Base-by-base conservation (phyloP, 92 coral and sea anemone species). In the Palythoa caribaeorum region DNA sequence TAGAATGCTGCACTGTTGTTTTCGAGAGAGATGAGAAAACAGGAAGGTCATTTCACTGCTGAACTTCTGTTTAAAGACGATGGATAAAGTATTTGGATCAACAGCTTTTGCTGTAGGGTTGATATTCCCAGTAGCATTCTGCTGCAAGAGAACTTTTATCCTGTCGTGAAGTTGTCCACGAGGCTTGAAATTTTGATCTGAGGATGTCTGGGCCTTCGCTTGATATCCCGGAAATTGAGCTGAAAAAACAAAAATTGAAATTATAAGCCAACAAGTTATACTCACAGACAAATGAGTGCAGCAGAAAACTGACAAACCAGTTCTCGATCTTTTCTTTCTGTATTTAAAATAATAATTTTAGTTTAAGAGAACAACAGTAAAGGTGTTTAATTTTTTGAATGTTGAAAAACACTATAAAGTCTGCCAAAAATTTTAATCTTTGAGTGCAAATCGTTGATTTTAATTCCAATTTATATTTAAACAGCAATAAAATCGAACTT, bases 21-120 rank as follows among this genome's bases (percentile, higher is more conserved):
- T 39, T 63, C 86, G 79, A 9, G 93, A 92, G 35, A 93, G 94
- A 81, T 50, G 60, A 9, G 87, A 80, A 28, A 93, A 93, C 75
- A 95, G 73, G n/a, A 38, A 47, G 15, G 71, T 68, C 92, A 95
- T 93, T 88, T 95, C 98, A 9, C 50, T 86, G 75, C 87, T 87
- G 71, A 95, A 93, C 73, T 80, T 85, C 71, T 76, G 65, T 21
- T 16, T 38, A 21, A 94, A 92, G 21, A 87, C 60, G 52, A 16
- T 21, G 19, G 86, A 66, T 16, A 51, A 44, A 39, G 14, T 28
- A 5, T 44, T 47, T 20, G 86, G 40, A 66, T 21, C 62, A 65
- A 35, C 40, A 35, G 44, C 5, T 3, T 2, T 7, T 9, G 63
- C 44, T 39, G 62, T 81, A 13, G 40, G 55, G 71, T 68, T 71